These are phyloP conservation scores for Grammomys surdaster DNA, from an alignment of 2,113 vertebrate species.

Conservation along the genomic window DNA sequence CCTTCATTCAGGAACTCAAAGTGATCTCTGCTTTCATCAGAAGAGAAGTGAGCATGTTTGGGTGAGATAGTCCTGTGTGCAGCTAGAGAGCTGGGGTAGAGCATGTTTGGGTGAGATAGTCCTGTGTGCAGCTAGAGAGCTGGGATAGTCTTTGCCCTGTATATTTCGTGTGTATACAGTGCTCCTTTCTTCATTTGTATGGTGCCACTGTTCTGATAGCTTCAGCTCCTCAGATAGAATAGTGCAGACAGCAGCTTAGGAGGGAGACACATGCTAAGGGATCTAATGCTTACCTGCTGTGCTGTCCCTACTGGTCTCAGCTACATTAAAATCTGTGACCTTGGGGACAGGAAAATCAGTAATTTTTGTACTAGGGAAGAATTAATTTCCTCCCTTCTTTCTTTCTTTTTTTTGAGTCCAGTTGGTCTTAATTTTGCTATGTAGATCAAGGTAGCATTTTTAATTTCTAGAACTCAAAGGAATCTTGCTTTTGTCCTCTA, in stretches of 20 bases:
- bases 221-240: neutral
- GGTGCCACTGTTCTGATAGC: neutral
- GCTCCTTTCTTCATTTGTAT: neutral
- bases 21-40: neutral
- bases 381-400: constrained; percentile 24
- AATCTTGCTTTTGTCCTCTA: neutral
- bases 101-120: neutral
- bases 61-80: neutral
- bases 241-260: neutral
- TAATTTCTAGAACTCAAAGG: constrained; percentile 37
- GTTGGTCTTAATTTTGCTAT: neutral
- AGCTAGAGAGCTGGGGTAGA: neutral
- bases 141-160: neutral
- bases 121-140: neutral
- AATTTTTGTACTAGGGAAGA: neutral
- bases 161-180: neutral
- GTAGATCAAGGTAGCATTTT: neutral
- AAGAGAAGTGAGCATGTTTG: neutral
- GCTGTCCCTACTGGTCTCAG: neutral
- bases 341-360: neutral
- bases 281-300: neutral
- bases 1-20: neutral
- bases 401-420: neutral
- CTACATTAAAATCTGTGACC: neutral
- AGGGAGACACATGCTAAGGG: neutral